Evolutionary conservation across 2,888 invertebrate genomes (phyloP), one percentile per base, ranked within the genome.

Genomic region (Pristionchus entomophagus): DNA sequence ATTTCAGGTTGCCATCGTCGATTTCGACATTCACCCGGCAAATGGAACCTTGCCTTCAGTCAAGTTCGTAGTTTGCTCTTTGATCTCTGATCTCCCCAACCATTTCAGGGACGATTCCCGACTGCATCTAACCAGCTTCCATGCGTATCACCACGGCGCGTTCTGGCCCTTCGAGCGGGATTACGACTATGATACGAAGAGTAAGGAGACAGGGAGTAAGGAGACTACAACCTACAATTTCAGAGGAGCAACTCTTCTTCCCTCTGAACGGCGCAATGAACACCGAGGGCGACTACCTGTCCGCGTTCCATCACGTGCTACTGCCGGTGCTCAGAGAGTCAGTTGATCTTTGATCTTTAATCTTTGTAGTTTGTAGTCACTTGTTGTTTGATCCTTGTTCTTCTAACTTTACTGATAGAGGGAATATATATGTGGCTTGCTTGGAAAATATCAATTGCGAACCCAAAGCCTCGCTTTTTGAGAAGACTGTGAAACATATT

Each of bases 161-260:
- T 90, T 90, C 85, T 91, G 91, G 91, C 91, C 91, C 10, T 90
- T 87, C 84, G 86, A 87, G 32, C 84, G 73, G 29, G 88, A 88
- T 29, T 90, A 85, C 80, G 89, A 90, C 78, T 90, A 88, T 69
- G 86, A 85, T 19, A 89, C 88, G 0, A 53, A 69, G 19, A 86
- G 88, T 88, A 22, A 69, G 85, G 22, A 35, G 22, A 14, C n/a
- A 59, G 59, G 22, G 22, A n/a, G 6, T 22, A n/a, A 45, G 45
- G n/a, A 80, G 2, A 80, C 22, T 26, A 26, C 45, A 65, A 77
- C 2, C 41, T 38, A 38, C 45, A 26, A 77, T 41, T 77, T 22
- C 85, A 88, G 99, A 98, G 84, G 97, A 96, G 95, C 98, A 97
- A 94, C 96, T 99, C 69, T 99, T 99, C 95, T 95, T 99, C 87